These are phyloP conservation scores for Rhynchophorus ferrugineus DNA, from an alignment of 1,140 invertebrate species.

Conservation along the genomic window DNA sequence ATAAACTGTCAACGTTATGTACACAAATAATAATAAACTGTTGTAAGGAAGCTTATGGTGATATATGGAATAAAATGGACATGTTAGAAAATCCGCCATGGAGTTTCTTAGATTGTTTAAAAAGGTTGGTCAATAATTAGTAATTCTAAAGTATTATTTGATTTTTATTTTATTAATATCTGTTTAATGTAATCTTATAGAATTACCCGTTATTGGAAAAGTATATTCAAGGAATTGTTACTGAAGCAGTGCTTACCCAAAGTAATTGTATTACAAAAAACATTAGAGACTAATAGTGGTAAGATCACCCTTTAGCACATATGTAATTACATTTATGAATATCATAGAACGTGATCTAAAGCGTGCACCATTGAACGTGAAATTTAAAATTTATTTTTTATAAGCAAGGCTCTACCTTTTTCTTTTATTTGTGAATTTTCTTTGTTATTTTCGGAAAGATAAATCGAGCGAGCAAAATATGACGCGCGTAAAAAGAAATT, in stretches of 20 bases:
- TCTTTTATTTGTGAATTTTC: too few species aligned
- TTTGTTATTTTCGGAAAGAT: too few species aligned
- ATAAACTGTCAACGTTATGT: slow-evolving; percentile 22
- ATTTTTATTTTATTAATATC: not conserved
- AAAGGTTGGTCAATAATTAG: slow-evolving; percentile 1
- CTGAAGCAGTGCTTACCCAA: slow-evolving; percentile 25
- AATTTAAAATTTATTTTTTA: too few species aligned
- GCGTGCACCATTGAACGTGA: too few species aligned
- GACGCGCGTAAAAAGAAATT: too few species aligned
- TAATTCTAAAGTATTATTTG: not conserved
- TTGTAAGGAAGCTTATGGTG: slow-evolving; percentile 27
- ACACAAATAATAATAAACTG: slow-evolving; percentile 25
- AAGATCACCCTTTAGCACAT: too few species aligned
- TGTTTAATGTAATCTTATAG: not conserved
- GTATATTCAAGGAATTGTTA: slow-evolving; percentile 26
- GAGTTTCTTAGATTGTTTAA: slow-evolving; percentile 25
- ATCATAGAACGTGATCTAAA: too few species aligned
- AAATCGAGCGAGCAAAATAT: too few species aligned
- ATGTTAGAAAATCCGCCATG: slow-evolving; percentile 22
- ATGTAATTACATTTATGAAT: too few species aligned
- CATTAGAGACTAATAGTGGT: not conserved
- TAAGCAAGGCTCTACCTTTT: too few species aligned
- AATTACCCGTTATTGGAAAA: slow-evolving; percentile 29
- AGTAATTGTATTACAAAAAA: not conserved
- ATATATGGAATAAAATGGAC: slow-evolving; percentile 24